A percentile compares a stretch with the other conserved stretches of the same genome.
phyloP scores from a whole-genome alignment of 2,888 invertebrate genomes.

The Tachina fera region DNA sequence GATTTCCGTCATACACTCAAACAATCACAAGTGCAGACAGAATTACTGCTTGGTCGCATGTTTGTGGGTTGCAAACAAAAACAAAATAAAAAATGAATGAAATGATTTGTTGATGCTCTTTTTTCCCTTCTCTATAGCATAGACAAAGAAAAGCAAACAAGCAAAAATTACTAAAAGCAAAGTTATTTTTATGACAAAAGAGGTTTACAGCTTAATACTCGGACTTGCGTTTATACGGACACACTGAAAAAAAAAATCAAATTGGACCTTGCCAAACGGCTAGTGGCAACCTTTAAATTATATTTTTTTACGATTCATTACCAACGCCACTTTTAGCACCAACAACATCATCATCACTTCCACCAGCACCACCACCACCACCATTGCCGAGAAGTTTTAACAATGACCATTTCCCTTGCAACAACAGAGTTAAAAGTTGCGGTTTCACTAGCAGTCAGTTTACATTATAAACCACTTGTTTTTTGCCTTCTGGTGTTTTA shows the following conservation, averaged over 20 bases:
- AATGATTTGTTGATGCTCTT: constrained; percentile 45
- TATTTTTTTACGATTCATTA: constrained; percentile 55
- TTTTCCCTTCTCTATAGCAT: constrained; percentile 1
- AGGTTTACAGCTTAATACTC: constrained; percentile 23
- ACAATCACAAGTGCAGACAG: constrained; percentile 51
- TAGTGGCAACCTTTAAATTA: constrained; percentile 49
- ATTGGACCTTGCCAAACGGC: constrained; percentile 28
- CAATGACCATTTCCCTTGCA: constrained; percentile 70
- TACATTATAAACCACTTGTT: constrained; percentile 64
- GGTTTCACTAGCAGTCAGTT: constrained; percentile 53
- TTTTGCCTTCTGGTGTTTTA: constrained; percentile 58
- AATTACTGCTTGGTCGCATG: constrained; percentile 42
- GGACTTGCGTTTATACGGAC: neutral
- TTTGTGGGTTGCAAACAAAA: constrained; percentile 43
- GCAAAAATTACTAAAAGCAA: constrained; percentile 44
- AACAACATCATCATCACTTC: constrained; percentile 43
- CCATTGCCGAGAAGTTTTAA: constrained; percentile 62
- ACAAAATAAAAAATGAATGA: constrained; percentile 2
- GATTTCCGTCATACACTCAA: constrained; percentile 58
- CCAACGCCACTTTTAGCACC: constrained; percentile 51
- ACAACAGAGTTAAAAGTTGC: constrained; percentile 60
- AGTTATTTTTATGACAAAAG: constrained; percentile 61
- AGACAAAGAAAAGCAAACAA: neutral
- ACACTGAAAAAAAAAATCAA: neutral
- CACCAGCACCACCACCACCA: constrained; percentile 42